Conservation (phyloP, 2,113 vertebrate species). For the Calyptomena viridis region DNA sequence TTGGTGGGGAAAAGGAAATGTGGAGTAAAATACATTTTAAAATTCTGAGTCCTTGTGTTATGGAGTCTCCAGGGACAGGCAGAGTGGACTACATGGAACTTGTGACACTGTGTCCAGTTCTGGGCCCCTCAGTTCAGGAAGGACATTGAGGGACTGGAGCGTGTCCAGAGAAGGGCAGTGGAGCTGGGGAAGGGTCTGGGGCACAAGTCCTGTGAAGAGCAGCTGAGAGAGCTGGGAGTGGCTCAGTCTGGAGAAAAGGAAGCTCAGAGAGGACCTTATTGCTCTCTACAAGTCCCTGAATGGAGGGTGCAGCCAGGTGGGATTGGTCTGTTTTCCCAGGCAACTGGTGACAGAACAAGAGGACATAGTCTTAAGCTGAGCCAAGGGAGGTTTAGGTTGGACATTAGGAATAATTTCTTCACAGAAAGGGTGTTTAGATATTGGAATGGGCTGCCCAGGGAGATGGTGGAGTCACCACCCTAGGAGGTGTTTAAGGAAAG, state of each 20-base stretch:
- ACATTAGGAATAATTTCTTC: not conserved
- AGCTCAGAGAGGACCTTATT: not conserved
- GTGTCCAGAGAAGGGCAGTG: not conserved
- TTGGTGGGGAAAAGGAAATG: not conserved
- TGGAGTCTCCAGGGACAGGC: not conserved
- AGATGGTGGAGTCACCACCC: too few relatives aligned
- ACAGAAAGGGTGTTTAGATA: not conserved
- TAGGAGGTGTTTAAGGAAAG: not conserved
- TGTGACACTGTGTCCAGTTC: not conserved
- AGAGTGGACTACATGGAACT: not conserved
- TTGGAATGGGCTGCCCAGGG: not conserved
- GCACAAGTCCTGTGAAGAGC: not conserved
- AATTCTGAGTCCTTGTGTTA: not conserved
- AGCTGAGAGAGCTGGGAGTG: not conserved
- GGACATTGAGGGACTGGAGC: not conserved
- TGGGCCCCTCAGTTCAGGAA: not conserved
- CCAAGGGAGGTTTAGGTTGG: not conserved
- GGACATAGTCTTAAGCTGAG: not conserved
- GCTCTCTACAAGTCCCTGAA: not conserved
- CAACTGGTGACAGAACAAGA: not conserved
- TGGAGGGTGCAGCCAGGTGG: not conserved
- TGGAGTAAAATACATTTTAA: not conserved
- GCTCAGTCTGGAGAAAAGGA: not conserved
- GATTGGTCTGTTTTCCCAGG: too few relatives aligned
- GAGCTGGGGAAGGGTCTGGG: not conserved